These are phyloP conservation scores for Esox niger DNA, from an alignment of 2,113 vertebrate species.

Conservation along the genomic window DNA sequence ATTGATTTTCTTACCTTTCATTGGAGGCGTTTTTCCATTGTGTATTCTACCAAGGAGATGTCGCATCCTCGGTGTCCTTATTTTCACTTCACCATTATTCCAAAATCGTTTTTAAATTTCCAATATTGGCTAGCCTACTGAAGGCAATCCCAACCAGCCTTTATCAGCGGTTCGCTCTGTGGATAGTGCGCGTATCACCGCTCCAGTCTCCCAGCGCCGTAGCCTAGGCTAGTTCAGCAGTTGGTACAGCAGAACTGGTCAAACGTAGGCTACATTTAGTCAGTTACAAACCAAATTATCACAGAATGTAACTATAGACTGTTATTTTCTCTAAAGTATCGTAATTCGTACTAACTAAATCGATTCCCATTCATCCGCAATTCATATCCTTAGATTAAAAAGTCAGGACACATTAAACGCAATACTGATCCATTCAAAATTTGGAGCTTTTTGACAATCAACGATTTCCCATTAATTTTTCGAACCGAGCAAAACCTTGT, in stretches of 20 bases:
- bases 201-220: background rate
- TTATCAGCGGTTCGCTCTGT: background rate
- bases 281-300: background rate
- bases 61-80: slow-evolving; percentile 17
- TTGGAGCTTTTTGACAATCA: too few species aligned
- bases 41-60: slow-evolving; percentile 1
- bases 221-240: too few species aligned
- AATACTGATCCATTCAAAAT: too few species aligned
- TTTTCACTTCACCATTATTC: slow-evolving; percentile 35
- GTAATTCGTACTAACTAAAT: background rate
- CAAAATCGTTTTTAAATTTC: slow-evolving; percentile 33
- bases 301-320: background rate
- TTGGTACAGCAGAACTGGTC: background rate
- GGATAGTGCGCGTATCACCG: slow-evolving; percentile 6
- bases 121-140: slow-evolving; percentile 1
- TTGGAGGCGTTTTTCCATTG: background rate
- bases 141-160: background rate
- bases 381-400: background rate
- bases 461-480: too few species aligned
- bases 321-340: background rate
- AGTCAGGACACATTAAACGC: too few species aligned
- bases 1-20: slow-evolving; percentile 44
- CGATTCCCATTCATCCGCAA: background rate
- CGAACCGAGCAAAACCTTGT: too few species aligned
- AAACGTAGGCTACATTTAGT: background rate